A percentile compares a stretch with the other conserved stretches of the same genome.
phyloP scores from a whole-genome alignment of 2,113 vertebrate species.

The Alethe diademata region DNA sequence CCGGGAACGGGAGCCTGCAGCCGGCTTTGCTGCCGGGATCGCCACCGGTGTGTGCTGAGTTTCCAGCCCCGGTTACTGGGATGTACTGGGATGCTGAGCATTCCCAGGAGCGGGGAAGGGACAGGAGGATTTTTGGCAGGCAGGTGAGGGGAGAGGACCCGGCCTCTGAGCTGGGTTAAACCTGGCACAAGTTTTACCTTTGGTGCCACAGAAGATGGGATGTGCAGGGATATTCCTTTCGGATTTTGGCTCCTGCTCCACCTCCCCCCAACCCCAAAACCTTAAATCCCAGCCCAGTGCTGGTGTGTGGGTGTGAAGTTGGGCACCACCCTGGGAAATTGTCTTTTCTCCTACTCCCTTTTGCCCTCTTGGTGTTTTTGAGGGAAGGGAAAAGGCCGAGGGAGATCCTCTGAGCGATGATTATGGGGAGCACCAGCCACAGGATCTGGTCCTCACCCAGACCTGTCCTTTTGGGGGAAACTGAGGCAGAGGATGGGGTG shows the following conservation, averaged over 20 bases:
- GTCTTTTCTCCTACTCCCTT: not conserved
- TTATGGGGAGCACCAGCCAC: not conserved
- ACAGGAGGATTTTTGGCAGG: rapidly evolving
- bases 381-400: not conserved
- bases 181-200: not conserved
- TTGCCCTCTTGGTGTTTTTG: not conserved
- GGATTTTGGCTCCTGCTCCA: not conserved
- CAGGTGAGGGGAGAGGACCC: not conserved
- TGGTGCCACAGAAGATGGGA: not conserved
- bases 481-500: not conserved
- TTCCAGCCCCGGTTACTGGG: rapidly evolving
- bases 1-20: rapidly evolving
- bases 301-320: rapidly evolving
- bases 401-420: rapidly evolving
- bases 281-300: not conserved
- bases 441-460: not conserved
- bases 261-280: not conserved
- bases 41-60: rapidly evolving
- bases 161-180: not conserved
- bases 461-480: not conserved
- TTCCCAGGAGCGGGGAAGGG: not conserved
- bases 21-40: rapidly evolving
- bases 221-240: too few species aligned
- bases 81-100: not conserved
- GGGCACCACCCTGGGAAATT: not conserved